Percentiles rank a stretch among this genome's conserved stretches.
phyloP scores from a whole-genome alignment of 1,140 invertebrate genomes.

The Ceratina japonica region DNA sequence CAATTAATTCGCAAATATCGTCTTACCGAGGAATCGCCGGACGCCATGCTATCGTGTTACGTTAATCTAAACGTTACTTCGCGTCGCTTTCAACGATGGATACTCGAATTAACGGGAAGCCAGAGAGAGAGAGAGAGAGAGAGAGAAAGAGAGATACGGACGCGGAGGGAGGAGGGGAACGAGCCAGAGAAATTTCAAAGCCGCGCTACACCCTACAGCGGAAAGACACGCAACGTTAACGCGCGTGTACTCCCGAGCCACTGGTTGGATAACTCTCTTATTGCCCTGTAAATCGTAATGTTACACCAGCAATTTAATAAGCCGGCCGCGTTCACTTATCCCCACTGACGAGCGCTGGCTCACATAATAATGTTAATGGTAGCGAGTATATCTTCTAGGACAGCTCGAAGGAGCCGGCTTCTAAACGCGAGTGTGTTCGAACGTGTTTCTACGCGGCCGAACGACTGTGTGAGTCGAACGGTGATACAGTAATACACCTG shows the following conservation, averaged over 20 bases:
- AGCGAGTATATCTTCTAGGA: constrained; percentile 68
- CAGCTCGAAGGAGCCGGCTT: constrained; percentile 29
- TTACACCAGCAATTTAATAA: constrained; percentile 68
- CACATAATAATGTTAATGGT: constrained; percentile 70
- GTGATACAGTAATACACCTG: neutral
- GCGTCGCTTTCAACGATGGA: neutral
- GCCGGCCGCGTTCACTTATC: constrained; percentile 65
- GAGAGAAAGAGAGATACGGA: too few species aligned
- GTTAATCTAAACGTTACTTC: neutral
- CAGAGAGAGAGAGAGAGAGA: too few species aligned
- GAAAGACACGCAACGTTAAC: constrained; percentile 48
- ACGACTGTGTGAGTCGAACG: neutral
- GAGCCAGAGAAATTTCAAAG: neutral
- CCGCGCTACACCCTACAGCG: constrained; percentile 23
- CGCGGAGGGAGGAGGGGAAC: too few species aligned
- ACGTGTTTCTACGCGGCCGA: too few species aligned
- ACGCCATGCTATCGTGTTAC: constrained; percentile 3
- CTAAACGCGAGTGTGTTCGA: neutral
- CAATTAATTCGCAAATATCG: constrained; percentile 26
- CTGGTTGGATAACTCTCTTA: constrained; percentile 64
- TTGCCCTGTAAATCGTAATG: constrained; percentile 68
- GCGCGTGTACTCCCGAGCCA: constrained; percentile 48
- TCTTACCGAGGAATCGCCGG: neutral
- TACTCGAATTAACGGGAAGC: neutral
- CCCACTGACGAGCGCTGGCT: constrained; percentile 58